Evolutionary conservation across 2,797 vertebrate genomes (phyloP).

Genomic region (Brachyrhaphis roseni): DNA sequence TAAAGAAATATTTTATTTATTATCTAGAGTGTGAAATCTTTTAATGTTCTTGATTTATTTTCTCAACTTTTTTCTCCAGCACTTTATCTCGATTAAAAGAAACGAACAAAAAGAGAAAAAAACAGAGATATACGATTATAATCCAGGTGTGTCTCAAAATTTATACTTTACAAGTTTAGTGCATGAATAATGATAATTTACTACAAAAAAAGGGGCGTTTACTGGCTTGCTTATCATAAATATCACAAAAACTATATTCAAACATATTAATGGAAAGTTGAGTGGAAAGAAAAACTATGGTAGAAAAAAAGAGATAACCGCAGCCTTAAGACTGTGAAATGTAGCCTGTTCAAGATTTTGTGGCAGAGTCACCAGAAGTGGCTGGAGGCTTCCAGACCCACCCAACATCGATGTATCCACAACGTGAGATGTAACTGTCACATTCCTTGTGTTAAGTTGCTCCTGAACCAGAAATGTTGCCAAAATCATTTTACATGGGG

Average conservation of each 20-base stretch:
- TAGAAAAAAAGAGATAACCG: neutral
- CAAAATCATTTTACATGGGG: neutral
- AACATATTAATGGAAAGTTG: neutral
- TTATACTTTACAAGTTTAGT: too few relatives aligned
- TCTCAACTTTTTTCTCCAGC: neutral
- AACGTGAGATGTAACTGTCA: neutral
- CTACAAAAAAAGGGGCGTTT: neutral
- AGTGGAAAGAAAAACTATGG: neutral
- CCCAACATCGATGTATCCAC: neutral
- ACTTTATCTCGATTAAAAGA: neutral
- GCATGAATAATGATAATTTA: neutral
- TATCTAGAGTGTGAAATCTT: neutral
- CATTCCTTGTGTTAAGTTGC: neutral
- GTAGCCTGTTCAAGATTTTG: neutral
- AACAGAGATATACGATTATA: neutral
- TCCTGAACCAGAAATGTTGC: neutral
- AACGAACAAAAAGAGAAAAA: neutral
- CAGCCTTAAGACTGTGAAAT: neutral
- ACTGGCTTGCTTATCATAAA: neutral
- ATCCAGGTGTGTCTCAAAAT: too few relatives aligned
- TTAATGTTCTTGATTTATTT: neutral
- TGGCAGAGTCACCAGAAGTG: neutral
- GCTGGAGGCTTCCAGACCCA: neutral
- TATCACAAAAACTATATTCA: neutral
- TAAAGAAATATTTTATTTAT: conserved; percentile 9